Evolutionary conservation across 2,113 vertebrate species (phyloP).

Genomic region (Antennarius striatus): DNA sequence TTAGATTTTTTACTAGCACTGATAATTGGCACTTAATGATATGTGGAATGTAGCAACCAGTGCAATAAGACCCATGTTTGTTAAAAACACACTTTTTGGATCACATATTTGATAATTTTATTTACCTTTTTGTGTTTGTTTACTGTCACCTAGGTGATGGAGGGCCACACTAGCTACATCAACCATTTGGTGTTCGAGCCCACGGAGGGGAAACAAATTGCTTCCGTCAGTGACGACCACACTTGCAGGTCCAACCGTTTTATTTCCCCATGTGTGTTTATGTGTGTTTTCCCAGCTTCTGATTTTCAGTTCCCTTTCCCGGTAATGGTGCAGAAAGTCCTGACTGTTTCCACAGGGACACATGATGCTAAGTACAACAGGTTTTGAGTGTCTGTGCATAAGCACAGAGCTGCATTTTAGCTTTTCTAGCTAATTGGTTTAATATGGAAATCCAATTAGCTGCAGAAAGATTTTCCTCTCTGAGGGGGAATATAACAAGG

Average conservation of each 20-base stretch:
- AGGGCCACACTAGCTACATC: conserved; percentile 92
- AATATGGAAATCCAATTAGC: conserved; percentile 83
- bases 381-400: conserved; percentile 66
- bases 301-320: conserved; percentile 79
- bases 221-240: conserved; percentile 97
- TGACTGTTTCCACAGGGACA: conserved; percentile 79
- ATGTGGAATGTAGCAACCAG: conserved; percentile 5
- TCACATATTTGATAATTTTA: conserved; percentile 20
- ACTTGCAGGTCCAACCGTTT: conserved; percentile 90
- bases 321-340: conserved; percentile 82
- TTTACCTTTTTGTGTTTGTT: conserved; percentile 37
- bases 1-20: conserved; percentile 40
- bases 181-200: conserved; percentile 95
- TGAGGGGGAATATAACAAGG: conserved; percentile 37
- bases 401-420: conserved; percentile 65
- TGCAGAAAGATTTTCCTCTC: conserved; percentile 55
- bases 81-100: conserved; percentile 10
- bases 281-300: conserved; percentile 49
- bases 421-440: conserved; percentile 79
- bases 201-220: conserved; percentile 89
- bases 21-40: conserved; percentile 44
- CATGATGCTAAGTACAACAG: conserved; percentile 79
- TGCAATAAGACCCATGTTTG: neutral
- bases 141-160: conserved; percentile 82
- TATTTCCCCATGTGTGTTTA: conserved; percentile 37